phyloP scores from a whole-genome alignment of 2,113 vertebrate genomes.

The Gallinago undulata region DNA sequence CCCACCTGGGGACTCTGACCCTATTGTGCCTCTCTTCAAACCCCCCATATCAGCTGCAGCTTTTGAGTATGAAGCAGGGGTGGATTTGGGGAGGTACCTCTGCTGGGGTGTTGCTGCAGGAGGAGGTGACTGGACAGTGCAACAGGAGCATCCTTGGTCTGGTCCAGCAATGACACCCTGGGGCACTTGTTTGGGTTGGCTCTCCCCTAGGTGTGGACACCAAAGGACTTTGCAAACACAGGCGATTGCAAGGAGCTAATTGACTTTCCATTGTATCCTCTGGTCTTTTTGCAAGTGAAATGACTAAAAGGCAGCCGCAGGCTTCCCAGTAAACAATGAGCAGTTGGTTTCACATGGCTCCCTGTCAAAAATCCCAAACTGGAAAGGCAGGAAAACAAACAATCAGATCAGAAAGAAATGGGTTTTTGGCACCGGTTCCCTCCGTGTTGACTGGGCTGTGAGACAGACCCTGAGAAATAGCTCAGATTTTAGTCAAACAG shows the following conservation, averaged over 20 bases:
- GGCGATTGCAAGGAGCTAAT: neutral
- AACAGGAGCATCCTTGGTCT: neutral
- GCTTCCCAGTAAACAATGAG: slow-evolving; percentile 55
- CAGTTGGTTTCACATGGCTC: slow-evolving; percentile 65
- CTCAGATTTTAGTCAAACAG: slow-evolving; percentile 32
- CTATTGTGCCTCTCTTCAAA: neutral
- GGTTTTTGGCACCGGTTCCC: neutral
- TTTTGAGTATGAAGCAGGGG: neutral
- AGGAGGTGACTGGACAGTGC: neutral
- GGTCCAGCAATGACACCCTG: neutral
- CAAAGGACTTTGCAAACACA: neutral
- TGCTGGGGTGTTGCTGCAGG: rapidly evolving
- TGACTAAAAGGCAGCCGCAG: neutral
- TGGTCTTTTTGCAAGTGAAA: neutral
- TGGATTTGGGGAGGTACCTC: neutral
- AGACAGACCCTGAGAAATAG: slow-evolving; percentile 44
- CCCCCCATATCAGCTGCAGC: neutral
- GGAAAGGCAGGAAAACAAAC: slow-evolving; percentile 62
- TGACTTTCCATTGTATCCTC: neutral
- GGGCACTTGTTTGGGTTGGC: neutral
- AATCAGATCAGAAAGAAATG: slow-evolving; percentile 60
- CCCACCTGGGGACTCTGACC: neutral
- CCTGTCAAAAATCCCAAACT: slow-evolving; percentile 65
- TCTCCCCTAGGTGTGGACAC: neutral
- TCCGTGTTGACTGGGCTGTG: slow-evolving; percentile 42